Conservation (phyloP, 2,797 vertebrate species). For the Pangasius mekongensis region DNA sequence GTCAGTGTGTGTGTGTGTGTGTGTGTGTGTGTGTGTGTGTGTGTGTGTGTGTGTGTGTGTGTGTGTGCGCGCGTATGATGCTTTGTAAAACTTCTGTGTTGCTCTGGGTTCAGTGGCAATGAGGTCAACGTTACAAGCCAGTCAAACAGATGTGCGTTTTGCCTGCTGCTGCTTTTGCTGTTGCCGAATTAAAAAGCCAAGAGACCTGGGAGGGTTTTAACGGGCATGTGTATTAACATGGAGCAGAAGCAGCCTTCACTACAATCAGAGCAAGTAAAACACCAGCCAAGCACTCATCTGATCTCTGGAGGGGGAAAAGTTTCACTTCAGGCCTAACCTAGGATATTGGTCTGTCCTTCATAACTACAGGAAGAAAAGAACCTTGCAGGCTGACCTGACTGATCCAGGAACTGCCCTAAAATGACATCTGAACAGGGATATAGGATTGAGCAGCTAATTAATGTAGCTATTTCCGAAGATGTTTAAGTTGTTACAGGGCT, state of each 20-base stretch:
- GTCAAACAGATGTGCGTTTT: conserved; percentile 61
- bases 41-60: neutral
- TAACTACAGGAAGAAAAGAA: neutral
- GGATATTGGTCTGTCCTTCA: neutral
- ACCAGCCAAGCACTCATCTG: conserved; percentile 54
- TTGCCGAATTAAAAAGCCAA: conserved; percentile 62
- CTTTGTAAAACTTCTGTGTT: conserved; percentile 16
- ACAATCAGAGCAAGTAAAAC: conserved; percentile 73
- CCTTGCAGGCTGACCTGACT: neutral
- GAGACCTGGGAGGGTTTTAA: conserved; percentile 71
- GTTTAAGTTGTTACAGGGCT: neutral
- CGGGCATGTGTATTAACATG: conserved; percentile 46
- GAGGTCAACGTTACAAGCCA: conserved; percentile 69
- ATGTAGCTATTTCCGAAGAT: neutral
- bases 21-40: conserved; percentile 1
- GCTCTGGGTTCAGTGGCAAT: conserved; percentile 63
- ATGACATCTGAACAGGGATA: neutral
- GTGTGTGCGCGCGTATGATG: conserved; percentile 1
- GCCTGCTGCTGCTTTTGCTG: conserved; percentile 45
- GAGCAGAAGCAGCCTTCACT: conserved; percentile 61
- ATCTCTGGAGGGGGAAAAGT: conserved; percentile 43
- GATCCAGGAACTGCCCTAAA: conserved; percentile 11
- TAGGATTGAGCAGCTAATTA: neutral
- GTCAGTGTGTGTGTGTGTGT: neutral
- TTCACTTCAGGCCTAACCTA: conserved; percentile 11